These are phyloP conservation scores for Pitta sordida DNA, from an alignment of 2,113 vertebrate genomes.

Conservation along the genomic window DNA sequence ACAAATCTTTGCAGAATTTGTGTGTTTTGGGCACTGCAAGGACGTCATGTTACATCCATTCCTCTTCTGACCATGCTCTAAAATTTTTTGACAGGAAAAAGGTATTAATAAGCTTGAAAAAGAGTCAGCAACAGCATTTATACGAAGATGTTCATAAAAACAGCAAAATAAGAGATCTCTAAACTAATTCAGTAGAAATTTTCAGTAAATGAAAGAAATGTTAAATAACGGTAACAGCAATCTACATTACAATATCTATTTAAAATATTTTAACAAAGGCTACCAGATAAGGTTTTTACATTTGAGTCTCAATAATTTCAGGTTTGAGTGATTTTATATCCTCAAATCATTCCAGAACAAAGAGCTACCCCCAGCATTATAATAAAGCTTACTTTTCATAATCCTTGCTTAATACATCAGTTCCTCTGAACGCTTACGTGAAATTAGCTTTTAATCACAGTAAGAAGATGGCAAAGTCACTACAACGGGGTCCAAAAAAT, in stretches of 20 bases:
- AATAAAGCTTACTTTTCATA: not conserved
- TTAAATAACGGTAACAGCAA: not conserved
- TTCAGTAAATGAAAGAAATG: not conserved
- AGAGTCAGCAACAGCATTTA: not conserved
- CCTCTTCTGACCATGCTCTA: conserved; percentile 75
- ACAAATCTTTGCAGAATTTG: conserved; percentile 34
- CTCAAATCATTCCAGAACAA: not conserved
- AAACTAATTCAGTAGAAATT: not conserved
- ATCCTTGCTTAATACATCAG: not conserved
- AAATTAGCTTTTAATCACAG: not conserved
- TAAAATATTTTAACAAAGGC: not conserved
- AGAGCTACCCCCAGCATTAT: not conserved
- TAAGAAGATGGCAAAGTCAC: not conserved
- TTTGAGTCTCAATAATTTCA: not conserved
- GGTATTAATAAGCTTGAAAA: not conserved
- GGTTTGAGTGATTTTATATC: not conserved
- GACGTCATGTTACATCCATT: conserved; percentile 93
- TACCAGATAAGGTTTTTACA: not conserved
- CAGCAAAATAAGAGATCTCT: not conserved
- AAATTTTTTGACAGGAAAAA: conserved; percentile 36
- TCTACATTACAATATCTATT: not conserved
- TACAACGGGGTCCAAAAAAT: not conserved
- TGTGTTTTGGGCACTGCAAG: conserved; percentile 26
- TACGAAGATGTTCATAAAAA: not conserved
- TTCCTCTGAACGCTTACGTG: not conserved